These are phyloP conservation scores for Sanderia malayensis DNA, from an alignment of 30 jellyfish, hydroid and myxozoan genomes.

Conservation along the genomic window DNA sequence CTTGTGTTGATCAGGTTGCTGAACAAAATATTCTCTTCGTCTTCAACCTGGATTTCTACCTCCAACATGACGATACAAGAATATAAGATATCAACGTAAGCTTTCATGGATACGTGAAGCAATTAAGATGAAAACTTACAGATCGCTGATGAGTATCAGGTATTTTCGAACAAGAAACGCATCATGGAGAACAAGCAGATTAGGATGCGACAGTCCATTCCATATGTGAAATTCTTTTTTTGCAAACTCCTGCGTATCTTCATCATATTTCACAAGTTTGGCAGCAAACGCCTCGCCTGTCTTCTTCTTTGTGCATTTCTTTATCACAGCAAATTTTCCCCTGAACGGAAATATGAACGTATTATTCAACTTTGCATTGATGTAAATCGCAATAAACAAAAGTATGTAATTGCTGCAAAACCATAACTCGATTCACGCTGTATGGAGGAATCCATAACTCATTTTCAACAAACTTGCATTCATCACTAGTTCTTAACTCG, in stretches of 20 bases:
- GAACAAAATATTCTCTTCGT: too few relatives aligned
- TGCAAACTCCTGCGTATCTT: conserved; percentile 86
- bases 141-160: conserved; percentile 79
- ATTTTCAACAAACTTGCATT: too few relatives aligned
- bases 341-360: conserved; percentile 17
- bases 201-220: conserved; percentile 81
- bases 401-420: too few relatives aligned
- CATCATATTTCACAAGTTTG: conserved; percentile 89
- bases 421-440: too few relatives aligned
- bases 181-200: conserved; percentile 78
- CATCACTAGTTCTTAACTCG: too few relatives aligned
- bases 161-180: conserved; percentile 91
- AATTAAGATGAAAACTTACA: conserved; percentile 60
- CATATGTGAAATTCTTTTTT: conserved; percentile 86
- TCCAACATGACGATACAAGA: too few relatives aligned
- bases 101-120: too few relatives aligned
- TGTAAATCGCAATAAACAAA: background rate
- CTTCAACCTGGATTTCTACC: too few relatives aligned
- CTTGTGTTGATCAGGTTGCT: too few relatives aligned
- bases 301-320: conserved; percentile 66
- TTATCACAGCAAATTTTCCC: conserved; percentile 96
- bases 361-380: background rate
- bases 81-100: too few relatives aligned
- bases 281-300: conserved; percentile 96
- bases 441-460: too few relatives aligned